phyloP scores from a whole-genome alignment of 2,797 vertebrate genomes.

The Sardinella longiceps region DNA sequence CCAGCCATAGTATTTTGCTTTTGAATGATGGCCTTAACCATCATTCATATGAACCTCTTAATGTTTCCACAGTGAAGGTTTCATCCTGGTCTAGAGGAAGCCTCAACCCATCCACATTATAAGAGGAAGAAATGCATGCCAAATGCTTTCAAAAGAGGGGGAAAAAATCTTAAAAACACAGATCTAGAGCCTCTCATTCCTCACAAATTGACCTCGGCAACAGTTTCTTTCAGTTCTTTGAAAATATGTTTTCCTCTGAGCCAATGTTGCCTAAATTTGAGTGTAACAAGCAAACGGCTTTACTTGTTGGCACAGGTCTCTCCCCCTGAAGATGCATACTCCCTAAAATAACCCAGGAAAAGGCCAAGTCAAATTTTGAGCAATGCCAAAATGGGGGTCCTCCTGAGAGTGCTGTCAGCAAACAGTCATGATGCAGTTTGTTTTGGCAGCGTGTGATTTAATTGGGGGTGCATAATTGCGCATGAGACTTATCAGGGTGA shows the following conservation, averaged over 20 bases:
- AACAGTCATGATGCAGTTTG: constrained; percentile 5
- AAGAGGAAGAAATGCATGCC: constrained; percentile 16
- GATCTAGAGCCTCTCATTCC: not conserved
- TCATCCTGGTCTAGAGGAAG: constrained; percentile 1
- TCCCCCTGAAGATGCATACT: constrained; percentile 20
- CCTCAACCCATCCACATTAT: constrained; percentile 5
- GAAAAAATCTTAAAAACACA: not conserved
- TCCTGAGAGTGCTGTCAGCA: not conserved
- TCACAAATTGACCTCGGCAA: constrained; percentile 6
- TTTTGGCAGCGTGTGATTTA: not conserved
- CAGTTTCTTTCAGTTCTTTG: constrained; percentile 10
- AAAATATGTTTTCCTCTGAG: constrained; percentile 14
- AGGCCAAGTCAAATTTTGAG: constrained; percentile 19
- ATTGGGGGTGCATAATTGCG: not conserved
- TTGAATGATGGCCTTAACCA: not conserved
- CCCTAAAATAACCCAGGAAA: constrained; percentile 13
- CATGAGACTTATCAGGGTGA: not conserved
- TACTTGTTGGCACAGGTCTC: not conserved
- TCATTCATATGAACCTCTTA: constrained; percentile 11
- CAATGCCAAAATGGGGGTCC: not conserved
- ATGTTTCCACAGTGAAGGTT: not conserved
- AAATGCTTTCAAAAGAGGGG: constrained; percentile 1
- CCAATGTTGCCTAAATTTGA: constrained; percentile 19
- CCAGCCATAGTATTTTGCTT: constrained; percentile 13
- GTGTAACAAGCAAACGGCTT: constrained; percentile 14